Base-by-base conservation (phyloP, 2,888 invertebrate genomes). In the Aleiodes testaceus region DNA sequence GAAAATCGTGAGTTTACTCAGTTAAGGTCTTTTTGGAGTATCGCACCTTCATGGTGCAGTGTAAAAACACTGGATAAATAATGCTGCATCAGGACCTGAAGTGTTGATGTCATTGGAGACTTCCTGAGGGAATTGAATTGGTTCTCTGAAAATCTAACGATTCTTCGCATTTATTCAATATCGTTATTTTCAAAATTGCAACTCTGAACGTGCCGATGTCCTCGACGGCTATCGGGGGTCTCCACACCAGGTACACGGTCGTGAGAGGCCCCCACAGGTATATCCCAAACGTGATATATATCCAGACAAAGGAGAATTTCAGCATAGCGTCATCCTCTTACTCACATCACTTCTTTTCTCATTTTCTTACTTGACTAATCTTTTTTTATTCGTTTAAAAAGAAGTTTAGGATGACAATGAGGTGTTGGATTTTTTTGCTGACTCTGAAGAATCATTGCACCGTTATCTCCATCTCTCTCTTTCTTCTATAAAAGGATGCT, bases 271-370 rank as follows among this genome's bases (percentile, higher is more conserved):
- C 49, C 64, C 61, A 20, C 68, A 52, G 72, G 52, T 68, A 68
- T 68, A 63, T 63, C 36, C 53, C 26, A 53, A 63, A 36, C 61
- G 50, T 52, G 70, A 66, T 65, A 59, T 69, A 69, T 53, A 47
- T 36, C 16, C 69, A 69, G 69, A 75, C 69, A 71, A 74, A 74
- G 70, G 72, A 67, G 74, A 74, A 71, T 70, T 66, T 65, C 73
- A 70, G 72, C 71, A 67, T 66, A 75, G 72, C 72, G 70, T 69
- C 69, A 72, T 68, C 42, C 73, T 74, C 70, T 78, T 79, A 75
- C 75, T 78, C 79, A 77, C 72, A 53, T 74, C 75, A 77, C 76
- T 67, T 22, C 26, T 36, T 45, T 59, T 47, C n/a, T 53, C 16
- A 55, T 42, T 26, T 26, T 26, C 26, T 1, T 26, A 26, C 26